Evolutionary conservation across 2,888 invertebrate genomes (phyloP), one percentile per base, ranked within the genome.

Genomic region (Cremastinae sp.): DNA sequence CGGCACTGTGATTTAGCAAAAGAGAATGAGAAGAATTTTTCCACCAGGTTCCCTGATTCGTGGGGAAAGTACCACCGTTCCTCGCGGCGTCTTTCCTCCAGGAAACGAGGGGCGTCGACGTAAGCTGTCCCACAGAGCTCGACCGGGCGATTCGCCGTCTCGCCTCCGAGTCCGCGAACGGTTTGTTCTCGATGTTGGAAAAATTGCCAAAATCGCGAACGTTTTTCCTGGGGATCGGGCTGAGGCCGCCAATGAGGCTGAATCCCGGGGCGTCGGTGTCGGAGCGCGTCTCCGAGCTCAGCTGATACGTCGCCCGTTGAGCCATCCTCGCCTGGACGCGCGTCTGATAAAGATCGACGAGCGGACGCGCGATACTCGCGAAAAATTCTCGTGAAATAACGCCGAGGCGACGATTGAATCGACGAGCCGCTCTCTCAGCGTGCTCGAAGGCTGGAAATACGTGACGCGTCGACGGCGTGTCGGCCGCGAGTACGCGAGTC

Each of bases 381-480:
- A 41, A n/a, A 47, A 68, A 20, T 53, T 68, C 53, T 9, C n/a
- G 41, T 51, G 38, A 76, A 16, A 53, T 8, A 8, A 14, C 58
- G 7, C 45, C 14, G 28, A 75, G 14, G 16, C 74, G 74, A 2
- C 20, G 36, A 16, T 56, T 66, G 2, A 84, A 47, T 41, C 84
- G 83, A 16, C 73, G 12, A 4, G 61, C 61, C 10, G 80, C 68
- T 64, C 79, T 74, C 16, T 73, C 81, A 10, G 83, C 53, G 64
- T 82, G 82, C 36, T 80, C 71, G 12, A 84, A 65, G 7, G 79
- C 62, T n/a, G 79, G 43, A 10, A 82, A 82, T 56, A 84, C 84
- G 74, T 85, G 84, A 8, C 86, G 86, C 61, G 87, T 85, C 58
- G 86, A 75, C 61, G 86, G 75, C 68, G 86, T 86, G 72, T 88